Percentiles rank a stretch among this genome's conserved stretches.
phyloP scores from a whole-genome alignment of 2,797 vertebrate species.

The Bovichtus diacanthus region DNA sequence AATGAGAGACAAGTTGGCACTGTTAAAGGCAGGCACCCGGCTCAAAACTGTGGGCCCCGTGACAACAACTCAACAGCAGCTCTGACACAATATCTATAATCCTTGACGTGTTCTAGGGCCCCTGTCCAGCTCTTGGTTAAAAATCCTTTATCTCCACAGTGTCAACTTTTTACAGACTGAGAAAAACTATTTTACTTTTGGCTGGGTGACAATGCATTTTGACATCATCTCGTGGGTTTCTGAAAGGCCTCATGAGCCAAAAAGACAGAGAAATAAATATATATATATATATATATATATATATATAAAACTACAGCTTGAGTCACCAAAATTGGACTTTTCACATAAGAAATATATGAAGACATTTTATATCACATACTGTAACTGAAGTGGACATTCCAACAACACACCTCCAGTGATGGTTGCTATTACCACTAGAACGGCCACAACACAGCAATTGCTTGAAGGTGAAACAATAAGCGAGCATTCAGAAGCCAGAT shows the following conservation, averaged over 20 bases:
- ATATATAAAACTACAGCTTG: not conserved
- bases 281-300: too few species aligned
- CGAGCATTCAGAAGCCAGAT: constrained; percentile 6
- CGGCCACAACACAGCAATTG: not conserved
- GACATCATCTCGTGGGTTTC: constrained; percentile 44
- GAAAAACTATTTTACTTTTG: constrained; percentile 53
- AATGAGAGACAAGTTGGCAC: constrained; percentile 29
- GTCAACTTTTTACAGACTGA: constrained; percentile 52
- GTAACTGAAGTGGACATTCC: constrained; percentile 20
- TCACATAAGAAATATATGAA: constrained; percentile 11
- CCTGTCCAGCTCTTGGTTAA: constrained; percentile 48
- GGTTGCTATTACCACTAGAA: not conserved
- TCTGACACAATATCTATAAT: constrained; percentile 64
- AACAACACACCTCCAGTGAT: constrained; percentile 7
- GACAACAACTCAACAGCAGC: constrained; percentile 51
- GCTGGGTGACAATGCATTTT: constrained; percentile 40
- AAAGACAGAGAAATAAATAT: constrained; percentile 15
- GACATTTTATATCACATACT: not conserved
- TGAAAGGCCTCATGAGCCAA: constrained; percentile 7
- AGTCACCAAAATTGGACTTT: constrained; percentile 21
- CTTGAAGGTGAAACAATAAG: constrained; percentile 45
- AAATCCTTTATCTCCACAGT: constrained; percentile 54
- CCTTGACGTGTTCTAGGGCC: constrained; percentile 51
- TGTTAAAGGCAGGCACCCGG: not conserved
- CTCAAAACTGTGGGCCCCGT: constrained; percentile 31